Conservation (phyloP, 2,888 invertebrate genomes). For the Chironomus riparius region DNA sequence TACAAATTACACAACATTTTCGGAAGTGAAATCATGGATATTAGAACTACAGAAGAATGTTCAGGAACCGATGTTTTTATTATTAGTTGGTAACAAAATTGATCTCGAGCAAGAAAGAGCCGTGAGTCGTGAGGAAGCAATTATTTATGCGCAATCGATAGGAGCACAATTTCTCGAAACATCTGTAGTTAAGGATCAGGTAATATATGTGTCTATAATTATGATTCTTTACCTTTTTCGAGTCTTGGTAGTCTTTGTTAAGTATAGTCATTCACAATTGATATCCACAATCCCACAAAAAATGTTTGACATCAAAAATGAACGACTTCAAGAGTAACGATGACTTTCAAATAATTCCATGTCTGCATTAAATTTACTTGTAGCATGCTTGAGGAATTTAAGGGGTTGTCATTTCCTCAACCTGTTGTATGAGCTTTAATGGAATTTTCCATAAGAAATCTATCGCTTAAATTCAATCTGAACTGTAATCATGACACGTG, state of each 20-base stretch:
- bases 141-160: constrained; percentile 66
- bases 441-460: no score
- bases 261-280: no score
- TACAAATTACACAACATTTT: constrained; percentile 63
- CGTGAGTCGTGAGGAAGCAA: constrained; percentile 58
- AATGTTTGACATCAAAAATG: no score
- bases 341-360: background rate
- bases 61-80: constrained; percentile 66
- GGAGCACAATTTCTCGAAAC: constrained; percentile 80
- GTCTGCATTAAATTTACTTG: no score
- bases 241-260: no score
- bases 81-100: constrained; percentile 77
- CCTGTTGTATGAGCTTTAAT: no score
- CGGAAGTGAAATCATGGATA: constrained; percentile 78
- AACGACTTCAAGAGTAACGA: background rate
- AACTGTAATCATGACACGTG: no score
- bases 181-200: constrained; percentile 66
- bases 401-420: no score
- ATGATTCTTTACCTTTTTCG: constrained; percentile 32
- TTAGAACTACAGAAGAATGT: constrained; percentile 69
- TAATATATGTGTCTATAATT: constrained; percentile 32
- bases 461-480: no score
- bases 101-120: constrained; percentile 59
- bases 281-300: no score
- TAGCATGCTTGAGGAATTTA: no score